Percentiles rank a stretch among this genome's conserved stretches.
phyloP scores from a whole-genome alignment of 2,113 vertebrate genomes.

The Hepsetus odoe region DNA sequence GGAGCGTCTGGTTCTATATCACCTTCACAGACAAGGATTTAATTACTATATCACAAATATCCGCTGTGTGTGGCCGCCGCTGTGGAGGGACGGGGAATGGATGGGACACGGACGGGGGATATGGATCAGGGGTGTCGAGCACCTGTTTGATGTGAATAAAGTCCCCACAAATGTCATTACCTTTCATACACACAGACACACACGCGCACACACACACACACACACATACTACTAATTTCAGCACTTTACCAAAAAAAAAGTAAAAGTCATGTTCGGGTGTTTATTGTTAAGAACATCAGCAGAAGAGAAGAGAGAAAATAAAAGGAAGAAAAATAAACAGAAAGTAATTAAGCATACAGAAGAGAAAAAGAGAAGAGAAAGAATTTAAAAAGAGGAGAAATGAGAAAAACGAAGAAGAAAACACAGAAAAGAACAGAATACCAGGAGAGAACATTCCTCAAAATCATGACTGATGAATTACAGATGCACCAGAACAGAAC shows the following conservation, averaged over 20 bases:
- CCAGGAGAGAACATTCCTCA: background rate
- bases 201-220: background rate
- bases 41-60: conserved; percentile 36
- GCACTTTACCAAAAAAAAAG: too few relatives aligned
- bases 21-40: conserved; percentile 12
- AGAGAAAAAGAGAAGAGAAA: background rate
- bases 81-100: background rate
- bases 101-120: too few relatives aligned
- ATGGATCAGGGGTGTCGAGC: too few relatives aligned
- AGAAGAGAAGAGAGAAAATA: background rate
- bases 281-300: too few relatives aligned
- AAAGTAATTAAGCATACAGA: background rate
- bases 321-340: background rate
- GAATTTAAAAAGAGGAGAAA: too few relatives aligned
- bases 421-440: too few relatives aligned
- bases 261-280: too few relatives aligned
- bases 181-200: too few relatives aligned
- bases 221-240: too few relatives aligned
- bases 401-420: too few relatives aligned
- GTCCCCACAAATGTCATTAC: background rate
- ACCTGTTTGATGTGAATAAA: conserved; percentile 14
- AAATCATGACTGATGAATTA: background rate
- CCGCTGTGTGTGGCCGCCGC: background rate
- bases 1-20: conserved; percentile 24
- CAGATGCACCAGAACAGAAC: background rate